Evolutionary conservation across 2,113 vertebrate species (phyloP).

Genomic region (Ailurus styani): DNA sequence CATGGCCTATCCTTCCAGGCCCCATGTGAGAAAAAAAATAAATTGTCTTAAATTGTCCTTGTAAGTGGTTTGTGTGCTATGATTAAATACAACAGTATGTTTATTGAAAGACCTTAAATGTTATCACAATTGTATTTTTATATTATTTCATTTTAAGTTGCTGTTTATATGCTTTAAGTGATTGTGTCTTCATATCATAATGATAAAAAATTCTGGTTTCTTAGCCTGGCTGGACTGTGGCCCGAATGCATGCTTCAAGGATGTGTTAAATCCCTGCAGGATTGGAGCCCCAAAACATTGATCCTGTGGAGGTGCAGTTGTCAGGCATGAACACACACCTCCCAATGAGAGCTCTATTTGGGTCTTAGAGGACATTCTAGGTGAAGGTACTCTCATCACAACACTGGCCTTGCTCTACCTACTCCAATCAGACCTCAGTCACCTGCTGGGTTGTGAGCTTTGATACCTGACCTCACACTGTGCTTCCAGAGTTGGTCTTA

Average conservation of each 20-base stretch:
- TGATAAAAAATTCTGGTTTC: background rate
- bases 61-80: background rate
- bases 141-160: slow-evolving; percentile 20
- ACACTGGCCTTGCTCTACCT: background rate
- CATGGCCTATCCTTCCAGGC: background rate
- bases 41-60: background rate
- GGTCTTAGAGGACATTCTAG: background rate
- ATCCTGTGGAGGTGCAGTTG: background rate
- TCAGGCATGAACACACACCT: background rate
- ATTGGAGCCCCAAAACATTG: background rate
- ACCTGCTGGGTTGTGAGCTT: background rate
- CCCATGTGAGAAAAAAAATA: background rate
- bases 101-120: slow-evolving; percentile 11
- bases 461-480: background rate
- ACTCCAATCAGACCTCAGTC: background rate
- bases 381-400: background rate
- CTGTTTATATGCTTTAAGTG: background rate
- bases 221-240: background rate
- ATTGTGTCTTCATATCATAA: background rate
- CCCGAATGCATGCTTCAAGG: background rate
- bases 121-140: slow-evolving; percentile 8
- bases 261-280: background rate
- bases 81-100: background rate
- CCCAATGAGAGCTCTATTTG: background rate
- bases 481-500: background rate